Evolutionary conservation across 2,888 invertebrate genomes (phyloP).

Genomic region (Heliconius charithonia): DNA sequence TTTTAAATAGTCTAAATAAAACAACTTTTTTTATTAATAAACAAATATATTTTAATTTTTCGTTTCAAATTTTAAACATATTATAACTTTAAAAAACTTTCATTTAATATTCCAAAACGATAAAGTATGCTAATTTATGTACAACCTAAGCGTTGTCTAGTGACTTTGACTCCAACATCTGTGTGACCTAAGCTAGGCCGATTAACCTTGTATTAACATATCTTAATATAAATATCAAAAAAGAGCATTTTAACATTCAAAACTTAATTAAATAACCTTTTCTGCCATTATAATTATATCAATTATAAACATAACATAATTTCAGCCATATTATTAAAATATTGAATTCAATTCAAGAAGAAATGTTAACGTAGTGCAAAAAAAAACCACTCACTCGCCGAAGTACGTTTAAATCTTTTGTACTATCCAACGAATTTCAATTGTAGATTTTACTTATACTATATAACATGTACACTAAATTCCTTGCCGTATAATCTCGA

Average conservation of each 20-base stretch:
- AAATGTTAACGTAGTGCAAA: too few species aligned
- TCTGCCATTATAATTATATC: background rate
- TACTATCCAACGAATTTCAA: too few species aligned
- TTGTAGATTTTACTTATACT: too few species aligned
- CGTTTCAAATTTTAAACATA: background rate
- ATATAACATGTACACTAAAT: too few species aligned
- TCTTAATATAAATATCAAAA: background rate
- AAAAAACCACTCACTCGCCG: too few species aligned
- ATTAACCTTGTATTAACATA: background rate
- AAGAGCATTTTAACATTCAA: background rate
- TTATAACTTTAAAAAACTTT: too few species aligned
- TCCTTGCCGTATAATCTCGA: too few species aligned
- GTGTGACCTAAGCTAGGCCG: conserved; percentile 8
- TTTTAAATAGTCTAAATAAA: too few species aligned
- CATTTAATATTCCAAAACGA: background rate
- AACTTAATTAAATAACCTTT: background rate
- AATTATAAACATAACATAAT: background rate
- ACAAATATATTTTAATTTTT: background rate
- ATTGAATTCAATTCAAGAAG: too few species aligned
- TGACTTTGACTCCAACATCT: background rate
- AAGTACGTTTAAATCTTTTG: too few species aligned
- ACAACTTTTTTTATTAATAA: too few species aligned
- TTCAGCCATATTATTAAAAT: too few species aligned
- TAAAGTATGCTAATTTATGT: conserved; percentile 11
- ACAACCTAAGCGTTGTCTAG: background rate